Conservation (phyloP, 1,140 invertebrate species). For the Listronotus oregonensis region DNA sequence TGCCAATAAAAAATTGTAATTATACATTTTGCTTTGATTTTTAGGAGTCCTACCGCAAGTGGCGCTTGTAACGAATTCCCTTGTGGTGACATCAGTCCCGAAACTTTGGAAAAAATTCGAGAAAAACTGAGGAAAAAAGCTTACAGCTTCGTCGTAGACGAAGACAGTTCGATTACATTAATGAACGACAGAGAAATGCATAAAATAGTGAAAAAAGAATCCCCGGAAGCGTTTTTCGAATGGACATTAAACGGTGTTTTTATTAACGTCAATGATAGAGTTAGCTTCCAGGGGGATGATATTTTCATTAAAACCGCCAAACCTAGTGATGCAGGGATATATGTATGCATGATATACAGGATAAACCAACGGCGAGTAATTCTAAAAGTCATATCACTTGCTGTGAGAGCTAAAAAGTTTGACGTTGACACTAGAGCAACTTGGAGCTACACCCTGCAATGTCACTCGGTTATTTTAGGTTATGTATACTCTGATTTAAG, state of each 20-base stretch:
- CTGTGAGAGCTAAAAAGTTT: constrained; percentile 54
- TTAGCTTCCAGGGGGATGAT: constrained; percentile 51
- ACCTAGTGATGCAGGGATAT: constrained; percentile 58
- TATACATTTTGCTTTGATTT: too few relatives aligned
- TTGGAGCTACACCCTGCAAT: constrained; percentile 52
- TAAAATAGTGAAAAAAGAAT: constrained; percentile 54
- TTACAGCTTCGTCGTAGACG: constrained; percentile 52
- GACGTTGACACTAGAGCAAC: constrained; percentile 56
- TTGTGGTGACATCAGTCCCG: constrained; percentile 56
- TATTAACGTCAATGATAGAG: constrained; percentile 50
- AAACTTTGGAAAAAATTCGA: constrained; percentile 58
- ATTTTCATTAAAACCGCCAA: constrained; percentile 47
- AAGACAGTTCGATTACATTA: constrained; percentile 53
- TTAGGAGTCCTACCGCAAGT: constrained; percentile 43
- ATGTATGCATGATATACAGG: constrained; percentile 58
- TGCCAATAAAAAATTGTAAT: too few relatives aligned
- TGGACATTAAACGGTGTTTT: constrained; percentile 63
- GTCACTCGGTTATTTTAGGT: constrained; percentile 58
- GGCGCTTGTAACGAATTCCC: constrained; percentile 61
- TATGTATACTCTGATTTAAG: constrained; percentile 61
- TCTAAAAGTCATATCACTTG: constrained; percentile 57
- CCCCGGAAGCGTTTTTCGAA: constrained; percentile 56
- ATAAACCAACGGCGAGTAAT: constrained; percentile 55
- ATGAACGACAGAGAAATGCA: constrained; percentile 56
- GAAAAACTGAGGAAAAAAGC: constrained; percentile 51